A percentile compares a stretch with the other conserved stretches of the same genome.
Evolutionary conservation across 1,140 invertebrate genomes (phyloP).

Genomic region (Drosophila varians): DNA sequence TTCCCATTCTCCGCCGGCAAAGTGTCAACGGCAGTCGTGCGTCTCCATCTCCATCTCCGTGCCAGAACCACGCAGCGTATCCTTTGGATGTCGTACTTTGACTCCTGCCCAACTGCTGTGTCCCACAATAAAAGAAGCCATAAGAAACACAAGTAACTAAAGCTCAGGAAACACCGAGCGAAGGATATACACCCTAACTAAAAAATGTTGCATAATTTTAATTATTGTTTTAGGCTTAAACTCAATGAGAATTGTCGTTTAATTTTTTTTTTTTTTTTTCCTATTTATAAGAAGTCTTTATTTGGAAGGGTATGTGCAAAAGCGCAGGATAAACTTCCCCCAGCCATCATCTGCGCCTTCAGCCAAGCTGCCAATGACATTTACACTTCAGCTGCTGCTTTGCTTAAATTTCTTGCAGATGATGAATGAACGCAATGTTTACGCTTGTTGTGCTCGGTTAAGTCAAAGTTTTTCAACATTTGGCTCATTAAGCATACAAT

Average conservation of each 20-base stretch:
- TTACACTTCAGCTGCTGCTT: conserved; percentile 75
- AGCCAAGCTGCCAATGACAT: conserved; percentile 67
- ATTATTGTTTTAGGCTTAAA: too few relatives aligned
- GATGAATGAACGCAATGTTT: conserved; percentile 56
- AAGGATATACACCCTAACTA: neutral
- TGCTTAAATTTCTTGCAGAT: conserved; percentile 59
- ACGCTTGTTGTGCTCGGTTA: conserved; percentile 35
- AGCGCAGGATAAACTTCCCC: conserved; percentile 4
- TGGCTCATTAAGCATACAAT: conserved; percentile 47
- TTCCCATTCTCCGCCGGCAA: conserved; percentile 16
- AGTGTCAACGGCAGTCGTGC: conserved; percentile 74
- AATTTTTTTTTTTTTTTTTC: too few relatives aligned
- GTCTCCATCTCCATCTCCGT: conserved; percentile 55
- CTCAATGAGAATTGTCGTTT: too few relatives aligned
- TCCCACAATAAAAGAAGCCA: conserved; percentile 46
- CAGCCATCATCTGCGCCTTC: neutral
- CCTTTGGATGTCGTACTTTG: conserved; percentile 19
- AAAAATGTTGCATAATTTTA: neutral
- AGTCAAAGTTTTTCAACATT: conserved; percentile 39
- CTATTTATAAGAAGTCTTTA: too few relatives aligned
- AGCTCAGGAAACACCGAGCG: neutral
- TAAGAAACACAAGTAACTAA: conserved; percentile 42
- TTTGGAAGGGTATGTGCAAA: conserved; percentile 21
- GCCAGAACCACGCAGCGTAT: conserved; percentile 44
- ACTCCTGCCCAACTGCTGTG: conserved; percentile 40